phyloP scores from a whole-genome alignment of 2,888 invertebrate species.

The Chloroclysta siterata region DNA sequence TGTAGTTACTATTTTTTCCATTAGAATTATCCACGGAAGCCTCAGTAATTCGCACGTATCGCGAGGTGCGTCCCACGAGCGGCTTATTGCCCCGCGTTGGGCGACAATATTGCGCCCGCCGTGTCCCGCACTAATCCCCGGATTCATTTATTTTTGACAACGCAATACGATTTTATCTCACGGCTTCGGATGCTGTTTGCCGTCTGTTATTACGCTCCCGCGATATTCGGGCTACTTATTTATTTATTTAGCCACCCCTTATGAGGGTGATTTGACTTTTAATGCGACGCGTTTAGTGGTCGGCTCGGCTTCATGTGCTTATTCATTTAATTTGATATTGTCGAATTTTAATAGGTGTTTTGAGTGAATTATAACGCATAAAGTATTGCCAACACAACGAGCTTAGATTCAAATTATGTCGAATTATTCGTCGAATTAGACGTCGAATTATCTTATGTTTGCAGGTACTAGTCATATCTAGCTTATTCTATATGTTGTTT shows the following conservation, averaged over 20 bases:
- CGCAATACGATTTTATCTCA: constrained; percentile 85
- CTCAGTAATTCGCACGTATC: constrained; percentile 44
- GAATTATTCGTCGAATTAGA: too few relatives aligned
- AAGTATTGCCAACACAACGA: neutral
- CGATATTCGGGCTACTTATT: constrained; percentile 80
- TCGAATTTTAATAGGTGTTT: constrained; percentile 34
- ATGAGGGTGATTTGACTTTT: constrained; percentile 75
- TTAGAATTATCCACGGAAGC: constrained; percentile 35
- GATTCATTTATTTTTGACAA: constrained; percentile 86
- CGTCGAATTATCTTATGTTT: too few relatives aligned
- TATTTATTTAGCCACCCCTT: constrained; percentile 80
- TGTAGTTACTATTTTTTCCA: constrained; percentile 14
- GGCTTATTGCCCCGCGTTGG: constrained; percentile 77
- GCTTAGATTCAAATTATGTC: neutral
- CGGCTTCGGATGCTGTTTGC: constrained; percentile 85
- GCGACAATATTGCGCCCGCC: constrained; percentile 81
- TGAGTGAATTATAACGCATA: constrained; percentile 21
- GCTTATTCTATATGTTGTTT: neutral
- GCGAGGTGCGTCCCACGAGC: constrained; percentile 41
- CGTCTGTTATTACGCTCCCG: constrained; percentile 81
- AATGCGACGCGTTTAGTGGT: constrained; percentile 74
- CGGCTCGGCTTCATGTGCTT: constrained; percentile 55
- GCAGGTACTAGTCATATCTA: too few relatives aligned
- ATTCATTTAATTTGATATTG: constrained; percentile 56
- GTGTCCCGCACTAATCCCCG: constrained; percentile 82